phyloP scores from a whole-genome alignment of 2,113 vertebrate species.

The Vanacampus margaritifer region DNA sequence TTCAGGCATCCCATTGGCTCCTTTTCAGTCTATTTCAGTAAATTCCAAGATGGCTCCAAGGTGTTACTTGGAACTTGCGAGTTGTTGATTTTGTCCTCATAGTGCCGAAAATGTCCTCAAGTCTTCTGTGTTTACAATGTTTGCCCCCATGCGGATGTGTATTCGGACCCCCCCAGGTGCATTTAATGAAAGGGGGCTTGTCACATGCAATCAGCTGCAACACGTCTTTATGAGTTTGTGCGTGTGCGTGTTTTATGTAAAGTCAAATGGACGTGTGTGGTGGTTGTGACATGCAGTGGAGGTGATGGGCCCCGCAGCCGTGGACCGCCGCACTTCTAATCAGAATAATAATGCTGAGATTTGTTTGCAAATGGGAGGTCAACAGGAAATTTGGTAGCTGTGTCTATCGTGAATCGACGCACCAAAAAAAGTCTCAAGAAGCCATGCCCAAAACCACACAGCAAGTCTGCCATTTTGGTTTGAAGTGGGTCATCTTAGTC shows the following conservation, averaged over 20 bases:
- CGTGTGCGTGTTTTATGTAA: slow-evolving; percentile 27
- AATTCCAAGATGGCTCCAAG: slow-evolving; percentile 3
- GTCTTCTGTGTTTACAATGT: neutral
- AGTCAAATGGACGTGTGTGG: slow-evolving; percentile 9
- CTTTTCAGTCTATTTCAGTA: neutral
- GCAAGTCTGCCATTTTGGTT: neutral
- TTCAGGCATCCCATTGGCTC: neutral
- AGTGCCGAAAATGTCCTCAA: neutral
- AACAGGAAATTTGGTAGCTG: neutral
- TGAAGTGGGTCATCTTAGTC: neutral
- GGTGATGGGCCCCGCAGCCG: slow-evolving; percentile 29
- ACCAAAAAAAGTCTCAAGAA: neutral
- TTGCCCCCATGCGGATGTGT: neutral
- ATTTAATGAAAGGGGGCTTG: slow-evolving; percentile 34
- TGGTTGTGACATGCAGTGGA: slow-evolving; percentile 21
- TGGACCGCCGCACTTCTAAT: slow-evolving; percentile 14
- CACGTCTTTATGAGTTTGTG: slow-evolving; percentile 24
- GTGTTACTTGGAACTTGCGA: neutral
- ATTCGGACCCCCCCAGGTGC: neutral
- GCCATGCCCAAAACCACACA: neutral
- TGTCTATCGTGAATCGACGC: neutral
- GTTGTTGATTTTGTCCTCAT: neutral
- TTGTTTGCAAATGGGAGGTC: slow-evolving; percentile 10
- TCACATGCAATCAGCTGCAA: slow-evolving; percentile 39
- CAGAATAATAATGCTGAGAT: neutral